Percentiles rank a stretch among this genome's conserved stretches.
phyloP scores from a whole-genome alignment of 2,888 invertebrate species.

The Dione vanillae region DNA sequence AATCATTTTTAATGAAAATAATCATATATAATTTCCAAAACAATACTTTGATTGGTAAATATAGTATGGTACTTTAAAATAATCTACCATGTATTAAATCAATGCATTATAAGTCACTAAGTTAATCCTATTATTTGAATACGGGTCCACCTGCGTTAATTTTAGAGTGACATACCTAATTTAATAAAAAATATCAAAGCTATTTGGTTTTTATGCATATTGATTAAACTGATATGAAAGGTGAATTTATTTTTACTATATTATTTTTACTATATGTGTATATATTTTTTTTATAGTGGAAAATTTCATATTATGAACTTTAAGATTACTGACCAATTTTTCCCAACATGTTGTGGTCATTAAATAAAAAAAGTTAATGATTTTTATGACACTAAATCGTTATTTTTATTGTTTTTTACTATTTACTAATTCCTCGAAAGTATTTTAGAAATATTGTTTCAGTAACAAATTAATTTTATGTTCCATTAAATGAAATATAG shows the following conservation, averaged over 20 bases:
- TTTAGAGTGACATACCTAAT: constrained; percentile 32
- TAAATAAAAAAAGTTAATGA: too few species aligned
- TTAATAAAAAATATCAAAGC: constrained; percentile 18
- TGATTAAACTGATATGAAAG: background rate
- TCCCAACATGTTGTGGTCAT: background rate
- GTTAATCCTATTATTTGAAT: constrained; percentile 28
- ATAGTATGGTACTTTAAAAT: background rate
- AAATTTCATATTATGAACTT: background rate
- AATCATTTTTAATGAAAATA: too few species aligned
- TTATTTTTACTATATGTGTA: background rate
- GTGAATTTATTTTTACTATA: background rate
- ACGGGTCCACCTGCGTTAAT: constrained; percentile 44
- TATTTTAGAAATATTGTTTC: too few species aligned
- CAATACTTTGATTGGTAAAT: background rate
- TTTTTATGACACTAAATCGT: too few species aligned
- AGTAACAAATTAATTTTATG: too few species aligned
- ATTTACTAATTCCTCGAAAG: too few species aligned
- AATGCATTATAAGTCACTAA: constrained; percentile 5
- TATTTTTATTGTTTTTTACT: too few species aligned
- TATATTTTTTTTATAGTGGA: background rate
- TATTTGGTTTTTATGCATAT: constrained; percentile 10
- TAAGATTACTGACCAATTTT: background rate
- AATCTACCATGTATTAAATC: constrained; percentile 1
- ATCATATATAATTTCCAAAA: too few species aligned
- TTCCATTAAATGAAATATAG: too few species aligned